Conservation (phyloP, 2,113 vertebrate species). For the Lanius ludovicianus region DNA sequence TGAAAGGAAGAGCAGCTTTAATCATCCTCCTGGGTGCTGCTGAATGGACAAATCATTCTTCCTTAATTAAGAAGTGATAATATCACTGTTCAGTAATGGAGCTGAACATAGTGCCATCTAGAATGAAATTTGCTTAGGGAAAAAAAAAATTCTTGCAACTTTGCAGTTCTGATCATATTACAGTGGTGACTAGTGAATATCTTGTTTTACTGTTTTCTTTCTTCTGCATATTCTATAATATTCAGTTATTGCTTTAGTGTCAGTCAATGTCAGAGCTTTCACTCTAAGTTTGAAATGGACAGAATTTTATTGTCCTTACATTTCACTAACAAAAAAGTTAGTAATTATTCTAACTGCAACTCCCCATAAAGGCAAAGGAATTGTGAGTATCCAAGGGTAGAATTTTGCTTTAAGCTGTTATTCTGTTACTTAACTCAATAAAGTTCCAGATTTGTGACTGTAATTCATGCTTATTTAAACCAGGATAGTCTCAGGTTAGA, state of each 20-base stretch:
- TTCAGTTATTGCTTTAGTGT: not conserved
- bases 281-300: not conserved
- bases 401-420: not conserved
- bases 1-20: not conserved
- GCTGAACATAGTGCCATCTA: not conserved
- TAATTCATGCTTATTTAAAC: not conserved
- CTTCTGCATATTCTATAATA: not conserved
- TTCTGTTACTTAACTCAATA: not conserved
- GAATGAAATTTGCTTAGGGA: not conserved
- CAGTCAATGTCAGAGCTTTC: not conserved
- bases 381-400: not conserved
- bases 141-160: not conserved
- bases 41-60: not conserved
- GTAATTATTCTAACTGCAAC: not conserved
- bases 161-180: not conserved
- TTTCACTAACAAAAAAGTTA: not conserved
- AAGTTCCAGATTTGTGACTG: not conserved
- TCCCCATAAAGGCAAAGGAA: not conserved
- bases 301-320: not conserved
- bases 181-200: not conserved
- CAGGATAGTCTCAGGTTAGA: not conserved
- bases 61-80: not conserved
- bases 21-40: not conserved
- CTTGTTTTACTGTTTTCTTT: not conserved
- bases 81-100: not conserved